Evolutionary conservation across 1,140 invertebrate genomes (phyloP).

Genomic region (Habropoda laboriosa): DNA sequence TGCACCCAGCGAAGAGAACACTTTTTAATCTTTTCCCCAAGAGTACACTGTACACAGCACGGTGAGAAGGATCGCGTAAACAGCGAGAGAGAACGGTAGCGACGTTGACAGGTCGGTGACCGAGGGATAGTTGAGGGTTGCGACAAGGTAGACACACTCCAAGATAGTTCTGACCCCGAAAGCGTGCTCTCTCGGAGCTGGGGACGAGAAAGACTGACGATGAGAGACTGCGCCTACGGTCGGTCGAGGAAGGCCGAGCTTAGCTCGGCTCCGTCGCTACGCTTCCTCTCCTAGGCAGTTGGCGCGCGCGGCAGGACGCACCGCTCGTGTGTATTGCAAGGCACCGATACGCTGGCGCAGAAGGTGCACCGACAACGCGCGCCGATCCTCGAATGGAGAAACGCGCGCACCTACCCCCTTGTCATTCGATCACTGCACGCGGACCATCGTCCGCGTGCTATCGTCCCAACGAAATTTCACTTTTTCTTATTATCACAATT

Average conservation of each 20-base stretch:
- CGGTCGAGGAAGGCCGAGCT: conserved; percentile 56
- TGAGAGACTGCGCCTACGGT: conserved; percentile 53
- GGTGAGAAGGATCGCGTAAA: conserved; percentile 37
- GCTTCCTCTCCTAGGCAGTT: conserved; percentile 60
- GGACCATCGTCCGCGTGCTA: conserved; percentile 16
- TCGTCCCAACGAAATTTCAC: not conserved
- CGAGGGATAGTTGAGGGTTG: conserved; percentile 31
- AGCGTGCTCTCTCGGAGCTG: conserved; percentile 30
- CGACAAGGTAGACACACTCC: conserved; percentile 28
- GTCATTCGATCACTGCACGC: conserved; percentile 57
- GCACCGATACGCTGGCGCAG: conserved; percentile 51
- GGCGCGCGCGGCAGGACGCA: conserved; percentile 58
- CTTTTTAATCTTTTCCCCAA: too few relatives aligned
- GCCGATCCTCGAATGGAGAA: conserved; percentile 47
- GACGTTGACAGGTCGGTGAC: conserved; percentile 51
- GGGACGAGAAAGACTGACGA: conserved; percentile 32
- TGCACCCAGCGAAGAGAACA: conserved; percentile 4
- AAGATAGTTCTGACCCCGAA: conserved; percentile 21
- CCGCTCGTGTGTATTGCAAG: conserved; percentile 52
- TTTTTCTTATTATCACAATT: too few relatives aligned
- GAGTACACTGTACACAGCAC: conserved; percentile 30
- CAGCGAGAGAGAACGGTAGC: conserved; percentile 18
- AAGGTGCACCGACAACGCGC: conserved; percentile 47
- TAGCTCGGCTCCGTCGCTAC: conserved; percentile 55
- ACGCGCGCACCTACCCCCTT: conserved; percentile 53